Percentiles rank a stretch among this genome's conserved stretches.
These are phyloP conservation scores for Chelonus formosanus DNA, from an alignment of 2,888 invertebrate species.

Conservation along the genomic window DNA sequence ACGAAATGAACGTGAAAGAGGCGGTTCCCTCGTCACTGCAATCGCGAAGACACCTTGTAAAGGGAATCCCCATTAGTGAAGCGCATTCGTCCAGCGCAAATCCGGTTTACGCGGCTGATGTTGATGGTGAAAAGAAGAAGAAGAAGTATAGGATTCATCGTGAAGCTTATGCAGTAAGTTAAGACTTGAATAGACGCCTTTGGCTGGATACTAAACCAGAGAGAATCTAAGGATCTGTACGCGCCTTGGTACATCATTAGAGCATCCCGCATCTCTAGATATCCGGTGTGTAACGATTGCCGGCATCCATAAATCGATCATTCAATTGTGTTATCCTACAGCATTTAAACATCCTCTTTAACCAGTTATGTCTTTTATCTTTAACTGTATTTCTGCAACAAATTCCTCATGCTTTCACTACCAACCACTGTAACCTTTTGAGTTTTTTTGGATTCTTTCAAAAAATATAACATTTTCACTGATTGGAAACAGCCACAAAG, in stretches of 20 bases:
- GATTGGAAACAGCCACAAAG: neutral
- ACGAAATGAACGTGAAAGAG: slow-evolving; percentile 3
- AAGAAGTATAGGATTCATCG: slow-evolving; percentile 30
- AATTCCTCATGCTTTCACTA: too few species aligned
- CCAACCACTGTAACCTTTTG: neutral
- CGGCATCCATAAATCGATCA: slow-evolving; percentile 55
- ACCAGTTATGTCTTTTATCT: neutral
- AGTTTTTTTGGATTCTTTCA: neutral
- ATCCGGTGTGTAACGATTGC: slow-evolving; percentile 50
- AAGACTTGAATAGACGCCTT: slow-evolving; percentile 1
- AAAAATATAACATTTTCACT: neutral
- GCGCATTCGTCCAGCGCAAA: slow-evolving; percentile 44
- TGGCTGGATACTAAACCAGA: slow-evolving; percentile 12
- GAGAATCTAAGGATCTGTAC: neutral
- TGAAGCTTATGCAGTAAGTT: slow-evolving; percentile 21
- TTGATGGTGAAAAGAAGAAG: slow-evolving; percentile 17
- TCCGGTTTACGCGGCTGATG: slow-evolving; percentile 47
- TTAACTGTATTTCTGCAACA: neutral
- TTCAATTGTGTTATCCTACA: slow-evolving; percentile 49
- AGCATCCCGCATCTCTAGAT: slow-evolving; percentile 42
- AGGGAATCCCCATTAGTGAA: slow-evolving; percentile 52
- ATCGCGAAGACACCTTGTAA: slow-evolving; percentile 47
- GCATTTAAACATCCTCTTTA: slow-evolving; percentile 11
- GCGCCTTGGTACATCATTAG: slow-evolving; percentile 49
- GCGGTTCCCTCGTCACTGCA: slow-evolving; percentile 27